These are phyloP conservation scores for Zaprionus camerounensis DNA, from an alignment of 1,140 invertebrate genomes.

Conservation along the genomic window DNA sequence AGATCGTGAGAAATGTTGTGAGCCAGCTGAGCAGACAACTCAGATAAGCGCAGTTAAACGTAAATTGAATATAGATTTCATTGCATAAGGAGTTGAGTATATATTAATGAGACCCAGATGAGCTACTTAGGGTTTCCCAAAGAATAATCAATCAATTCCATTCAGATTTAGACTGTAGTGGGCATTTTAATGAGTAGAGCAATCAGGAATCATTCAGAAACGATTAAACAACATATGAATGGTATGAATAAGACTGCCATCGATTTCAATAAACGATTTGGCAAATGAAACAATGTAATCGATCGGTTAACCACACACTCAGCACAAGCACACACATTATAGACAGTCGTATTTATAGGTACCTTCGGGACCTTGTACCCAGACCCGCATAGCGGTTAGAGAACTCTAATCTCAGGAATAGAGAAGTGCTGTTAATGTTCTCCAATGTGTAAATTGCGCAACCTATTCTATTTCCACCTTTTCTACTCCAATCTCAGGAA, in stretches of 20 bases:
- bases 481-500: neutral
- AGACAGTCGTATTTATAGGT: neutral
- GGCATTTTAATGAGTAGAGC: neutral
- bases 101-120: slow-evolving; percentile 26
- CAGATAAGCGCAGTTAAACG: neutral
- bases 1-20: slow-evolving; percentile 67
- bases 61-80: slow-evolving; percentile 2
- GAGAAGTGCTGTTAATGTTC: no score
- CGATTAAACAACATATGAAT: neutral
- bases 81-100: neutral
- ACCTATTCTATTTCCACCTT: neutral
- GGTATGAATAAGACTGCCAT: neutral
- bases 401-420: no score
- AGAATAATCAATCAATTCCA: no score
- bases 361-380: neutral
- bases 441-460: no score
- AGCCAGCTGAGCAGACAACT: slow-evolving; percentile 37
- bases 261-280: neutral
- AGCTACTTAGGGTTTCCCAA: neutral
- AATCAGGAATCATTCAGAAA: neutral
- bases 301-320: neutral
- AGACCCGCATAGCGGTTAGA: neutral
- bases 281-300: neutral
- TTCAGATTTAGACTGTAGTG: neutral
- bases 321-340: neutral